phyloP scores from a whole-genome alignment of 1,140 invertebrate genomes.

The Ceratina calcarata region DNA sequence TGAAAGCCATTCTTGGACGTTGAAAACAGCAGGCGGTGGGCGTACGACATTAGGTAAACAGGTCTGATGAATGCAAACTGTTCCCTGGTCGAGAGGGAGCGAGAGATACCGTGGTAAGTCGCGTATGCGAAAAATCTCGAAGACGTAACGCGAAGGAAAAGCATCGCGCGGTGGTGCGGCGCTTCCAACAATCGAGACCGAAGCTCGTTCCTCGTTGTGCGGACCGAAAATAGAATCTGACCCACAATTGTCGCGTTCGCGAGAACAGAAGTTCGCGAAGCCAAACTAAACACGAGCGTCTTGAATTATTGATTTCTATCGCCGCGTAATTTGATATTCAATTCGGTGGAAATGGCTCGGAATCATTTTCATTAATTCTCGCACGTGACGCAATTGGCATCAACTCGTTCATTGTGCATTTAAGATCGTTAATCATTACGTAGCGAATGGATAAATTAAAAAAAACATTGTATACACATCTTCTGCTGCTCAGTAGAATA shows the following conservation, averaged over 20 bases:
- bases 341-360: neutral
- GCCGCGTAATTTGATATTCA: neutral
- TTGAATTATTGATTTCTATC: slow-evolving; percentile 28
- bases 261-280: slow-evolving; percentile 9
- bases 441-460: neutral
- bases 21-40: slow-evolving; percentile 13
- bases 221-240: slow-evolving; percentile 42
- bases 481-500: too few relatives aligned
- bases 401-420: too few relatives aligned
- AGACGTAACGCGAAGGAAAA: slow-evolving; percentile 13
- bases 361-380: neutral
- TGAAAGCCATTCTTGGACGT: neutral
- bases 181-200: slow-evolving; percentile 33
- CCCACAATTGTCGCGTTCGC: slow-evolving; percentile 42
- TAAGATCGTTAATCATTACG: neutral
- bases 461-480: too few relatives aligned
- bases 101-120: neutral
- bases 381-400: too few relatives aligned
- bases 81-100: neutral
- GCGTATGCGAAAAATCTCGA: slow-evolving; percentile 24
- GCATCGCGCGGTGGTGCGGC: neutral
- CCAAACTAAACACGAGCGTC: slow-evolving; percentile 36
- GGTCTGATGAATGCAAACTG: slow-evolving; percentile 30
- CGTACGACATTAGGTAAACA: slow-evolving; percentile 35
- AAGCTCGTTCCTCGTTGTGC: neutral